Base-by-base conservation (phyloP, 2,113 vertebrate species). In the Craseonycteris thonglongyai region DNA sequence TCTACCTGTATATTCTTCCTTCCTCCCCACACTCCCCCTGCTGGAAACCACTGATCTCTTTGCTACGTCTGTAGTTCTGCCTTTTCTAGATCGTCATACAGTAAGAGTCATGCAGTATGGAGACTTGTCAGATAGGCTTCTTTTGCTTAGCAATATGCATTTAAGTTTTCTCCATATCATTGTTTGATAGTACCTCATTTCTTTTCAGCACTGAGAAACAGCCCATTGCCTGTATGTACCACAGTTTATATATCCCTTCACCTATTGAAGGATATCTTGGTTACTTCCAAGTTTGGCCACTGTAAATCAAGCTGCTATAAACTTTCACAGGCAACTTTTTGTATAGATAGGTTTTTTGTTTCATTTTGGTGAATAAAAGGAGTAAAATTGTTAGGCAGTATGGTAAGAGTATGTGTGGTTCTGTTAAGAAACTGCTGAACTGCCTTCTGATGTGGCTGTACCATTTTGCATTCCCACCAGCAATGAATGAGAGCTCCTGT, bases 191-290 rank as follows among this genome's bases (percentile, higher is more conserved):
- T n/a, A 82, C 42, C 30, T 38, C 21, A 72, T 72, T 94, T 80
- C 49, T 63, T 88, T 66, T 90, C 63, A 94, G 28, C 71, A 78
- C 38, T 93, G 69, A 90, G 87, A 79, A 92, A 93, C 74, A 93
- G 74, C 69, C 22, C 58, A 58, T 88, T 90, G 22, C 79, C 75
- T 91, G 72, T 11, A 72, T 83, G n/a, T n/a, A n/a, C n/a, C n/a
- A n/a, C n/a, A n/a, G n/a, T n/a, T n/a, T n/a, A n/a, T n/a, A n/a
- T n/a, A n/a, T n/a, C n/a, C n/a, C n/a, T n/a, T n/a, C n/a, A n/a
- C n/a, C n/a, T n/a, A 81, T 13, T 83, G 61, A 95, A 79, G 61
- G 24, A 49, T 66, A 94, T 59, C 35, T 93, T 91, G 56, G 30
- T 95, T 93, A 86, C 47, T 89, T 79, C 69, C 21, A 82, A 74